Evolutionary conservation across 2,888 invertebrate species (phyloP), one percentile per base, ranked within the genome.

Genomic region (Prenolepis imparis): DNA sequence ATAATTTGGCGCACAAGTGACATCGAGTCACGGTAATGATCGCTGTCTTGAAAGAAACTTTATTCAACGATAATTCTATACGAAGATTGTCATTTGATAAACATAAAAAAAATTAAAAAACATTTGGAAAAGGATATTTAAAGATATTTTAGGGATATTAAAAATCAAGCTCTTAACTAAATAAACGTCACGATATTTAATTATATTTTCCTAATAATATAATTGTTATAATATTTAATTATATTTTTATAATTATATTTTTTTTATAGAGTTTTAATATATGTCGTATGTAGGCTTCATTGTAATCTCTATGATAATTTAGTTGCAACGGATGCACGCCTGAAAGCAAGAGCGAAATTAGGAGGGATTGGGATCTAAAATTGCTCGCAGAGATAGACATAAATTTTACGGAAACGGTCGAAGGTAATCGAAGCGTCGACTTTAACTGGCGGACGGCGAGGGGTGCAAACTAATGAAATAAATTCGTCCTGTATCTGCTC

Each of bases 1-100:
- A 82, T 86, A 90, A 90, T 89, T 88, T 88, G 85, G 72, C 66
- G 66, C 63, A 83, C 77, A 74, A 84, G 59, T 55, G 61, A 68
- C 84, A 86, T 88, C 82, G 52, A 64, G 39, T 24, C 57, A 21
- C 59, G 88, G 84, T 90, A 87, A 83, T 61, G 72, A 90, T 89
- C 85, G 77, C 32, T 32, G 28, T 74, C 64, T 86, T 52, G 0
- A 66, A 66, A 85, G 83, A 70, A 82, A 82, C 44, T 66, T 83
- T 75, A 90, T 84, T 59, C 80, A 64, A 39, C 57, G 61, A 67
- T 18, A 9, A 4, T 0, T 6, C 1, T 48, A 52, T n/a, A 8
- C 8, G 5, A 32, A 15, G 5, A n/a, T 36, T 59, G n/a, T 0
- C 12, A 18, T n/a, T 15, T 24, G 57, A 21, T 59, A 3, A 15